Evolutionary conservation across 2,113 vertebrate genomes (phyloP), one percentile per base, ranked within the genome.

Genomic region (Silurus meridionalis): DNA sequence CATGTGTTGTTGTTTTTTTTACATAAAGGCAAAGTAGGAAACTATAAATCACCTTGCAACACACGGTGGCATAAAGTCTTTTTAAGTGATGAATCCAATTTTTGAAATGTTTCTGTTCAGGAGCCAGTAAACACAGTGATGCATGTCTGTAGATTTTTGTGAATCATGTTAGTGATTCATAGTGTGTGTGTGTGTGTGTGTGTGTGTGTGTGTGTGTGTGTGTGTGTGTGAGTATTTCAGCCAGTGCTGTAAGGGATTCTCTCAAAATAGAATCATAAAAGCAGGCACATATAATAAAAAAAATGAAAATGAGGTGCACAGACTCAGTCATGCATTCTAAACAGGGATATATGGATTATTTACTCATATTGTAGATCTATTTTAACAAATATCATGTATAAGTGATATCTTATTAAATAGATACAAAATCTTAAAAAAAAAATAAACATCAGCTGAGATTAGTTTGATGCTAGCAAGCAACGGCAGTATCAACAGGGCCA

Each of bases 81-180:
- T 55, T 25, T 23, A 55, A 61, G 8, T 5, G 28, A 58, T 79
- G 25, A 28, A 25, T 37, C n/a, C 77, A 37, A 37, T 79, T 17
- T 79, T 57, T 58, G 25, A 79, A 53, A 79, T 11, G 57, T 60
- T 80, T 66, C 15, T 80, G 17, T 48, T 80, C 19, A 23, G 78
- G 37, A 61, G 17, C 17, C 17, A 23, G 37, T 80, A 61, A 80
- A 80, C 28, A 80, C 57, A 48, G 1, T 48, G 14, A 61, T 7
- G 57, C 19, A 0, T 80, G 57, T 80, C 78, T 80, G 78, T 80
- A 80, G 78, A 58, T 48, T 80, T 80, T 58, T 60, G 17, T 80
- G 78, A 80, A 60, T 80, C 78, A 80, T 37, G 17, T 25, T 5
- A 28, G 78, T 80, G 57, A 80, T 80, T 80, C 78, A 80, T 61